phyloP scores from a whole-genome alignment of 2,113 vertebrate genomes.

The Daboia siamensis region DNA sequence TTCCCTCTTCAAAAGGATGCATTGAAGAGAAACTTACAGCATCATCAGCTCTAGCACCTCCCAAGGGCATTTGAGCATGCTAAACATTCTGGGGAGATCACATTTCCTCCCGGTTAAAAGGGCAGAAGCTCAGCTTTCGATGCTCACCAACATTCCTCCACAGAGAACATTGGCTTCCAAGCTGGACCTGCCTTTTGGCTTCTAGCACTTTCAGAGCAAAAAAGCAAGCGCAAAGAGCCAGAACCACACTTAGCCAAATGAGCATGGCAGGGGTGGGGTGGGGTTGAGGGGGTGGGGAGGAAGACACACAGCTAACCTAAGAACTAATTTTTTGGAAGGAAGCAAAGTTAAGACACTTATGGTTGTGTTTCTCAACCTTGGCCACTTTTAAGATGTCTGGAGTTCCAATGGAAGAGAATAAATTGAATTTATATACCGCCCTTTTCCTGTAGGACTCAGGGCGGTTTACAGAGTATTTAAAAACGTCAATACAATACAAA shows the following conservation, averaged over 20 bases:
- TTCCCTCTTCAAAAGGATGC: background rate
- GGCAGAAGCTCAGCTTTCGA: background rate
- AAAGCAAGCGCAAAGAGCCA: background rate
- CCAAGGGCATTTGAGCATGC: background rate
- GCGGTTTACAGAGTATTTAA: too few relatives aligned
- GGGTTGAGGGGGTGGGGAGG: too few relatives aligned
- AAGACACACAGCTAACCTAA: background rate
- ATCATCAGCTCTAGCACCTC: background rate
- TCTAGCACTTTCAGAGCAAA: background rate
- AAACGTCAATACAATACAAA: too few relatives aligned
- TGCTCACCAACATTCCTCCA: background rate
- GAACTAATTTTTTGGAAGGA: background rate
- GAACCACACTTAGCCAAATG: background rate
- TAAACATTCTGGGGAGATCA: background rate
- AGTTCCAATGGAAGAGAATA: background rate
- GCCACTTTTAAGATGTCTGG: background rate
- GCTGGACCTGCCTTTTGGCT: background rate
- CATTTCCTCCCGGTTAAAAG: background rate
- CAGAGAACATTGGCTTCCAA: background rate
- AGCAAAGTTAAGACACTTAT: background rate
- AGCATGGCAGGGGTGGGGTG: background rate
- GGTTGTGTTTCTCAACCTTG: background rate
- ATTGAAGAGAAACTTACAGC: background rate
- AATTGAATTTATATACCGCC: too few relatives aligned
- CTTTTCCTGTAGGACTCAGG: too few relatives aligned